These are phyloP conservation scores for Podarcis muralis DNA, from an alignment of 2,113 vertebrate species.

Conservation along the genomic window DNA sequence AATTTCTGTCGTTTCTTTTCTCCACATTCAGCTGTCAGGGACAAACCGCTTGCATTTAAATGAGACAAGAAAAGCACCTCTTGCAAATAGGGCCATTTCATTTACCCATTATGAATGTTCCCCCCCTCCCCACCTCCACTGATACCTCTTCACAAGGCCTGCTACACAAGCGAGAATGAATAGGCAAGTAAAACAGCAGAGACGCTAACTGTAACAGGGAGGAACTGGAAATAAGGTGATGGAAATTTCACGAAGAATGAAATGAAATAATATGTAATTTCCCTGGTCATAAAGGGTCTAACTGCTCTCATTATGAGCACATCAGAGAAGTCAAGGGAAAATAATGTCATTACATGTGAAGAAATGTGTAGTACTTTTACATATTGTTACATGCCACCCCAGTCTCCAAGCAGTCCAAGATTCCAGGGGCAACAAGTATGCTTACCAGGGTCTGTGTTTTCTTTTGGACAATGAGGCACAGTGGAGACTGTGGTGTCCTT, in stretches of 20 bases:
- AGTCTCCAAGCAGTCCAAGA: too few species aligned
- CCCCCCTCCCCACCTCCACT: not conserved
- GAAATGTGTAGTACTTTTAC: slow-evolving; percentile 38
- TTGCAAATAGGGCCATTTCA: slow-evolving; percentile 78
- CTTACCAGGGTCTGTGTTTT: not conserved
- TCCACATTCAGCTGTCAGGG: slow-evolving; percentile 68
- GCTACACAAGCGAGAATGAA: slow-evolving; percentile 70
- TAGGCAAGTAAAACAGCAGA: slow-evolving; percentile 74
- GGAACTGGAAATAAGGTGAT: slow-evolving; percentile 73
- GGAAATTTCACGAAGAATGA: slow-evolving; percentile 71
- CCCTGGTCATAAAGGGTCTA: slow-evolving; percentile 79
- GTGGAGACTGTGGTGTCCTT: too few species aligned
- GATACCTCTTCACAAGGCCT: slow-evolving; percentile 27
- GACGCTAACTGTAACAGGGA: slow-evolving; percentile 79
- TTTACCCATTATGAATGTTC: slow-evolving; percentile 66
- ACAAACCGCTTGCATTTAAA: slow-evolving; percentile 80
- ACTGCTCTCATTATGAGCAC: slow-evolving; percentile 74
- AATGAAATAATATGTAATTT: slow-evolving; percentile 83
- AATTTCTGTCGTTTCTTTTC: slow-evolving; percentile 58
- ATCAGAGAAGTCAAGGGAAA: slow-evolving; percentile 75
- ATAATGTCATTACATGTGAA: slow-evolving; percentile 69
- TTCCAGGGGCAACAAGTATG: not conserved
- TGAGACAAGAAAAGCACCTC: slow-evolving; percentile 74
- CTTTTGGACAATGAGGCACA: too few species aligned
- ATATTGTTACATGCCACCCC: too few species aligned